Percentiles rank a stretch among this genome's conserved stretches.
phyloP scores from a whole-genome alignment of 2,113 vertebrate species.

The Myrmophylax atrothorax region DNA sequence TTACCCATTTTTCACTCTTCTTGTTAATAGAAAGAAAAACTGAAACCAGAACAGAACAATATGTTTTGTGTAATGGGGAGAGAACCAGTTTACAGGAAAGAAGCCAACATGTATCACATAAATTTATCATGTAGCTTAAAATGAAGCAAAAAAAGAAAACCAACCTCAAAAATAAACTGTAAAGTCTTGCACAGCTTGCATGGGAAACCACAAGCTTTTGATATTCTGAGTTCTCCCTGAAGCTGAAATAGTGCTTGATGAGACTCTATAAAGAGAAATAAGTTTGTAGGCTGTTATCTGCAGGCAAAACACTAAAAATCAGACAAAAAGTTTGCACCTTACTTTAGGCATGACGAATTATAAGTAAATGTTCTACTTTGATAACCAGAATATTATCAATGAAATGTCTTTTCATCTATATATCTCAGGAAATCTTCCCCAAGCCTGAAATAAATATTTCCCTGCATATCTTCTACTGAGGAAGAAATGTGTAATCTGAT shows the following conservation, averaged over 20 bases:
- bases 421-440: neutral
- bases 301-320: slow-evolving; percentile 40
- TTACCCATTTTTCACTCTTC: neutral
- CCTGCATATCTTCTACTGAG: neutral
- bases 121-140: neutral
- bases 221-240: slow-evolving; percentile 45
- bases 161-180: neutral
- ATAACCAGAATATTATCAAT: neutral
- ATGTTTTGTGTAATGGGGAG: neutral
- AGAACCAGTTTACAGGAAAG: neutral
- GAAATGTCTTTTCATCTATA: neutral
- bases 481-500: neutral
- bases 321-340: slow-evolving; percentile 1
- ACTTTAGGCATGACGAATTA: slow-evolving; percentile 6
- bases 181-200: neutral
- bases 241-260: slow-evolving; percentile 29
- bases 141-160: neutral
- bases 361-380: neutral
- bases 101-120: neutral
- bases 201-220: slow-evolving; percentile 33
- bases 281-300: slow-evolving; percentile 16
- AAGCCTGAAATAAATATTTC: neutral
- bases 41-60: neutral
- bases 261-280: slow-evolving; percentile 33
- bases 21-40: neutral